phyloP scores from a whole-genome alignment of 2,113 vertebrate species.

The Pedetes capensis region DNA sequence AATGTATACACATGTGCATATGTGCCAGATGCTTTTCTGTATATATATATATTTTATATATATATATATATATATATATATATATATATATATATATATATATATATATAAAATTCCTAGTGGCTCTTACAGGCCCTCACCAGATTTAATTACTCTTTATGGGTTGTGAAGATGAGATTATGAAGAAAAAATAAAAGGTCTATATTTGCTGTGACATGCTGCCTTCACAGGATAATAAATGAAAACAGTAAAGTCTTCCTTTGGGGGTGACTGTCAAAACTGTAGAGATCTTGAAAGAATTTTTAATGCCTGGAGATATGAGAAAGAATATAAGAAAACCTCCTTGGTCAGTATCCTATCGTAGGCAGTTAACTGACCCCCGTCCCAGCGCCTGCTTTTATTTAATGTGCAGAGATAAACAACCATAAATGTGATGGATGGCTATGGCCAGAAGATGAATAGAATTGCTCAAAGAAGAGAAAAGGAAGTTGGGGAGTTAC shows the following conservation, averaged over 20 bases:
- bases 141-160: constrained; percentile 82
- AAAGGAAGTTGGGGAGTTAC: constrained; percentile 65
- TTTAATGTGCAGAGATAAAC: constrained; percentile 80
- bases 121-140: constrained; percentile 50
- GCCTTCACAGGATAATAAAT: constrained; percentile 80
- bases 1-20: background rate
- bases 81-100: background rate
- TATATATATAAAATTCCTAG: background rate
- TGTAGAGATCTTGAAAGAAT: constrained; percentile 79
- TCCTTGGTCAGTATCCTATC: constrained; percentile 74
- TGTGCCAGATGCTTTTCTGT: background rate
- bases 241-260: constrained; percentile 81
- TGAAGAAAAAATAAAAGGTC: constrained; percentile 65
- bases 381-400: constrained; percentile 75
- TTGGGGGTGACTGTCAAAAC: constrained; percentile 80
- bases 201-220: constrained; percentile 74
- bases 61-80: accelerated
- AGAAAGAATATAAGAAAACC: constrained; percentile 71
- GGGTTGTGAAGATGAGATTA: constrained; percentile 74
- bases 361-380: constrained; percentile 74
- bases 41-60: too few species aligned
- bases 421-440: constrained; percentile 82
- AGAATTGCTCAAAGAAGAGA: constrained; percentile 74
- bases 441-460: constrained; percentile 24
- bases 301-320: constrained; percentile 78